These are phyloP conservation scores for Ciconia boyciana DNA, from an alignment of 2,113 vertebrate genomes.

Conservation along the genomic window DNA sequence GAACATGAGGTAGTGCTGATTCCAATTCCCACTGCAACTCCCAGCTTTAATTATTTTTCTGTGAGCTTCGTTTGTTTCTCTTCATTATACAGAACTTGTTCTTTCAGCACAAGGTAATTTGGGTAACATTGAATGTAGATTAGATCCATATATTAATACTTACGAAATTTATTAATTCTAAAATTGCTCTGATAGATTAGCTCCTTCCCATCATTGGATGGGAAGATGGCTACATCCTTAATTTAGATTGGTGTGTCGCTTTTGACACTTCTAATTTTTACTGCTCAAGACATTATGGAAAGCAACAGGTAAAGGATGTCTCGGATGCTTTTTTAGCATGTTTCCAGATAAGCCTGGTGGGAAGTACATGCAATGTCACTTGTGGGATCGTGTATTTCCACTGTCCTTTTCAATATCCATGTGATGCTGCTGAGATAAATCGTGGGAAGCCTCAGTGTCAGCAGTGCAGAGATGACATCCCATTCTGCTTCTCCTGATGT, in stretches of 20 bases:
- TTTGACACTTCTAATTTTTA: neutral
- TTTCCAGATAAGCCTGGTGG: neutral
- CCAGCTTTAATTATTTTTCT: constrained; percentile 49
- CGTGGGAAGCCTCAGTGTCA: neutral
- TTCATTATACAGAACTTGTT: constrained; percentile 21
- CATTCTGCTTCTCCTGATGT: neutral
- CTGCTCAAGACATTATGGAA: neutral
- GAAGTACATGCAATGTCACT: neutral
- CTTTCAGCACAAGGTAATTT: constrained; percentile 61
- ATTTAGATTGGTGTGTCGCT: neutral
- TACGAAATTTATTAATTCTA: neutral
- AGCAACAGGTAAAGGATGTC: neutral
- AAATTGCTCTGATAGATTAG: constrained; percentile 4
- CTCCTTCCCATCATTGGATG: neutral
- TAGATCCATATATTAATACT: constrained; percentile 28
- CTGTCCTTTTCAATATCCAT: neutral
- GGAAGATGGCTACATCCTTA: neutral
- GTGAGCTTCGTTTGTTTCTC: constrained; percentile 11
- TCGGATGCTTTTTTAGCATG: neutral
- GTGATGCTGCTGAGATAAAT: neutral
- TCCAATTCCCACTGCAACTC: constrained; percentile 24
- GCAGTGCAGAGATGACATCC: neutral
- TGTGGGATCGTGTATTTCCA: neutral
- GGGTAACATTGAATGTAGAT: neutral
- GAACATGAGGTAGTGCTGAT: neutral